Evolutionary conservation across 2,888 invertebrate genomes (phyloP), one percentile per base, ranked within the genome.

Genomic region (Dugesia japonica): DNA sequence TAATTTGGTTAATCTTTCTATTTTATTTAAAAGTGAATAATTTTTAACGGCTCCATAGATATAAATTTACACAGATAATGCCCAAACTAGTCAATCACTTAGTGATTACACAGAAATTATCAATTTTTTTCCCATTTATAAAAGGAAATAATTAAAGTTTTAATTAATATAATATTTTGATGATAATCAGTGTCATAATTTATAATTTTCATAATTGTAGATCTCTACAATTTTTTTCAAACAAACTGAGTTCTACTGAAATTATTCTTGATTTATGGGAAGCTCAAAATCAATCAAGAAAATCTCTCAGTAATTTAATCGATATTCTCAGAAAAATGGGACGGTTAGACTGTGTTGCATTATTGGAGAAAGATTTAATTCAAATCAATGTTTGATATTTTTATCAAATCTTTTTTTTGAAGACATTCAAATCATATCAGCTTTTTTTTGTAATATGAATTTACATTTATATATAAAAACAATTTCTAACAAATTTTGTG

Each of bases 211-310:
- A 9, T 56, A 56, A 9, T 20, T 20, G 17, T 23, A 56, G 56
- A 56, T 56, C 56, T 56, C 56, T 56, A 20, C 56, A 56, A 7
- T 56, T 56, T n/a, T 56, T 56, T n/a, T 56, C 56, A n/a, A 56
- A 56, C 56, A 56, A 56, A 56, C n/a, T 56, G 56, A 56, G 56
- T 56, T 56, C 56, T n/a, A 56, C 56, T 20, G 56, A 56, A 56
- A 56, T 56, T 23, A 4, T 56, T 56, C 56, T 56, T 23, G 56
- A 56, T 56, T 56, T 56, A 56, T 56, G 56, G 56, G 56, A 56
- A 23, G 56, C 56, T 23, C 56, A 56, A 23, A 56, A 56, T 56
- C 56, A 56, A n/a, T 56, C 56, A 20, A 56, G 23, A 56, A 56
- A 56, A 4, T 56, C 56, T 56, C n/a, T 56, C 56, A 56, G n/a